Base-by-base conservation (phyloP, 2,113 vertebrate genomes). In the Ammodytes marinus region DNA sequence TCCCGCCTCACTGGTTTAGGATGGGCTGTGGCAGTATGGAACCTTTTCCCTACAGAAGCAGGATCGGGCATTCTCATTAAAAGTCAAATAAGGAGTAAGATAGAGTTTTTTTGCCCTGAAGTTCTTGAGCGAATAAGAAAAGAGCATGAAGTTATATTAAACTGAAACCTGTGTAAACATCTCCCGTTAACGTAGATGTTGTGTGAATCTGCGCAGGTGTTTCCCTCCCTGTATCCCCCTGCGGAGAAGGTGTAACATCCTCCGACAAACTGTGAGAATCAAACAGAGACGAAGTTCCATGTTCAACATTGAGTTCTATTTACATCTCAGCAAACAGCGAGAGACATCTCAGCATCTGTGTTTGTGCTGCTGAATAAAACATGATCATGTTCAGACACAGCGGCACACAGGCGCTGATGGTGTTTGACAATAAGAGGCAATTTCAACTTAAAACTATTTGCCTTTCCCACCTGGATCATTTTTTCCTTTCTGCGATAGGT, bases 341-440 rank as follows among this genome's bases (percentile, higher is more conserved):
- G 83, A 46, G 73, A 84, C 75, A 27, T 17, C 77, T 81, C 71
- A 6, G 69, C 81, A 63, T 85, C 83, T 91, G 91, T 63, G 81
- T 77, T 45, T 73, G 75, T 54, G 63, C 15, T 2, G 53, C 12
- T 88, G n/a, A 89, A 88, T 93, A 87, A 88, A 84, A 55, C n/a
- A 90, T 85, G 77, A n/a, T 35, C 49, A 66, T 27, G 37, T 79
- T 76, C 60, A 7, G 78, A 53, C 69, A 53, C 76, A 77, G 64
- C 84, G 70, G 80, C 70, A 54, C 59, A 39, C 37, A 49, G 42
- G 61, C 11, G 0, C 78, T 46, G 67, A 47, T 37, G 42, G 45
- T 74, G 47, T 63, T 19, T 87, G 74, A 85, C 57, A 71, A 68
- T 50, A 46, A 39, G 61, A 60, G 19, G 57, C 27, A 69, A 77